Conservation (phyloP, 2,113 vertebrate species). For the Athene cunicularia region DNA sequence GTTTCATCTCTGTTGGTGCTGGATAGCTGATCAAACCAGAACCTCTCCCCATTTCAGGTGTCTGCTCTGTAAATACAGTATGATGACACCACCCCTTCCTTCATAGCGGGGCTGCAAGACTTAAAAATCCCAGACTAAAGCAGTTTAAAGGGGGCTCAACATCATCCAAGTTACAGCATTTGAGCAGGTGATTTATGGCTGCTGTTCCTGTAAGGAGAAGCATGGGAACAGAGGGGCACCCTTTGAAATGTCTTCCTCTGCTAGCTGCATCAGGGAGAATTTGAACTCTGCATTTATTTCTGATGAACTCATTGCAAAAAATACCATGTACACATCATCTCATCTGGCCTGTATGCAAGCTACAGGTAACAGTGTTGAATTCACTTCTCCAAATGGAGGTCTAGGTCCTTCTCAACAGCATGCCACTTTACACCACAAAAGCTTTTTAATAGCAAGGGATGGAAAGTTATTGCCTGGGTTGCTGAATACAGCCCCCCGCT, state of each 20-base stretch:
- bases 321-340: accelerated
- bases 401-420: background rate
- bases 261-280: background rate
- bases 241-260: background rate
- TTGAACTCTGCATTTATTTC: background rate
- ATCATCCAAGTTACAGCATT: background rate
- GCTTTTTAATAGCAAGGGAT: background rate
- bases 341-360: background rate
- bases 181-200: background rate
- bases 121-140: background rate
- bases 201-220: background rate
- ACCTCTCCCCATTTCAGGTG: background rate
- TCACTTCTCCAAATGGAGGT: background rate
- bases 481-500: background rate
- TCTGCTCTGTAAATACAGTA: background rate
- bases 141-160: background rate
- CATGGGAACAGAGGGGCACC: background rate
- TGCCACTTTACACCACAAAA: background rate
- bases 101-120: background rate
- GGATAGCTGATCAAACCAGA: background rate
- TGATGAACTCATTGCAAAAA: background rate
- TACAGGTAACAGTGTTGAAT: background rate
- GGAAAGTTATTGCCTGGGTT: background rate
- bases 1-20: background rate
- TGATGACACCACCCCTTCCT: background rate